These are phyloP conservation scores for Lepeophtheirus nordmannii DNA, from an alignment of 2,888 invertebrate genomes.

Conservation along the genomic window DNA sequence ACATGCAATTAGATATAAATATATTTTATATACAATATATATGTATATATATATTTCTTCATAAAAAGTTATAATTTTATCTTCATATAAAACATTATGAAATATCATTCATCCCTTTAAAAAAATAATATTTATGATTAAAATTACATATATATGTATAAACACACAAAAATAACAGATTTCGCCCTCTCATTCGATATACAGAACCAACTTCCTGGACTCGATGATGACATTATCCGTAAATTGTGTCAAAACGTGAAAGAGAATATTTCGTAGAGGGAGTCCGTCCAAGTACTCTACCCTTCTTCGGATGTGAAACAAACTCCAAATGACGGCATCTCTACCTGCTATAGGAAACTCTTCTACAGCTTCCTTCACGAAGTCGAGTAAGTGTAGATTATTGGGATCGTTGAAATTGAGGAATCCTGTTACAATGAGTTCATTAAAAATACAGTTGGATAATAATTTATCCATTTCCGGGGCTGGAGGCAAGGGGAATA, in stretches of 20 bases:
- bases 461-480: background rate
- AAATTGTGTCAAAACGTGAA: background rate
- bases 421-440: background rate
- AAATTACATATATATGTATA: background rate
- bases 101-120: background rate
- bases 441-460: background rate
- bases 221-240: background rate
- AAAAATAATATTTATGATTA: background rate
- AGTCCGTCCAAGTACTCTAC: background rate
- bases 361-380: background rate
- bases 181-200: background rate
- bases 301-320: background rate
- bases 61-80: background rate
- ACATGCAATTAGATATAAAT: background rate
- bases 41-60: background rate
- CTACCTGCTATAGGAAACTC: background rate
- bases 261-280: background rate
- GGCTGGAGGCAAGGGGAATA: background rate
- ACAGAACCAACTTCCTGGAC: background rate
- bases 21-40: too few species aligned
- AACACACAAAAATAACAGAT: too few species aligned
- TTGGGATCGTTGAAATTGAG: background rate
- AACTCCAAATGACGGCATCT: background rate
- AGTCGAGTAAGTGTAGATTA: background rate
- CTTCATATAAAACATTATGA: background rate